A percentile compares a stretch with the other conserved stretches of the same genome.
Evolutionary conservation across 2,113 vertebrate species (phyloP).

Genomic region (Chionis minor): DNA sequence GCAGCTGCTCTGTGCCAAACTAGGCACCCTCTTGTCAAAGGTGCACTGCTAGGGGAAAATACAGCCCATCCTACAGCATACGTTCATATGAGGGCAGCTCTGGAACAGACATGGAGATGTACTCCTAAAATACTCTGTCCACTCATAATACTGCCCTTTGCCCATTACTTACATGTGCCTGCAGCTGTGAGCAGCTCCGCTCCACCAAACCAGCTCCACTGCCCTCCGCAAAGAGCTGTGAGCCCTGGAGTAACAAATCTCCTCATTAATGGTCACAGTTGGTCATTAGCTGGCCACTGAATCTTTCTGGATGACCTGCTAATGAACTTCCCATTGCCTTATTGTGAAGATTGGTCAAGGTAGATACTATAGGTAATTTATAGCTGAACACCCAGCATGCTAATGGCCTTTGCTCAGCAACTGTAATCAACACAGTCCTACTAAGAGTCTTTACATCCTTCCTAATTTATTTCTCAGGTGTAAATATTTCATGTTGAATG

Average conservation of each 20-base stretch:
- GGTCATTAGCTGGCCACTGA: background rate
- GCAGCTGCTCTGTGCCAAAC: background rate
- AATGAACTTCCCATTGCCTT: conserved; percentile 46
- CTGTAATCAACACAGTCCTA: background rate
- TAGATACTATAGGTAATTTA: conserved; percentile 31
- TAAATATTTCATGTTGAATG: background rate
- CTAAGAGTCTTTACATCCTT: background rate
- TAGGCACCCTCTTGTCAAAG: background rate
- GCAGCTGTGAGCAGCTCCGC: background rate
- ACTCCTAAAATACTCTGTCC: background rate
- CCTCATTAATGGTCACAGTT: background rate
- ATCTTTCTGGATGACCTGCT: conserved; percentile 3
- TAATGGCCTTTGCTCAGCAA: background rate
- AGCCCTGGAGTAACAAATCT: background rate
- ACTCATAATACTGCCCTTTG: background rate
- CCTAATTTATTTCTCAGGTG: background rate
- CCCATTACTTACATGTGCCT: background rate
- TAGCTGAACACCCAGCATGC: background rate
- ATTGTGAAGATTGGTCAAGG: background rate
- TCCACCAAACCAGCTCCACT: background rate
- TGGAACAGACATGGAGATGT: background rate
- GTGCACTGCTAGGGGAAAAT: background rate
- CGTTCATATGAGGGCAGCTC: accelerated
- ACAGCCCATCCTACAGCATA: background rate
- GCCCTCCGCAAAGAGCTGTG: background rate